Percentiles rank a stretch among this genome's conserved stretches.
These are phyloP conservation scores for Ectemnius cavifrons DNA, from an alignment of 2,888 invertebrate species.

Conservation along the genomic window DNA sequence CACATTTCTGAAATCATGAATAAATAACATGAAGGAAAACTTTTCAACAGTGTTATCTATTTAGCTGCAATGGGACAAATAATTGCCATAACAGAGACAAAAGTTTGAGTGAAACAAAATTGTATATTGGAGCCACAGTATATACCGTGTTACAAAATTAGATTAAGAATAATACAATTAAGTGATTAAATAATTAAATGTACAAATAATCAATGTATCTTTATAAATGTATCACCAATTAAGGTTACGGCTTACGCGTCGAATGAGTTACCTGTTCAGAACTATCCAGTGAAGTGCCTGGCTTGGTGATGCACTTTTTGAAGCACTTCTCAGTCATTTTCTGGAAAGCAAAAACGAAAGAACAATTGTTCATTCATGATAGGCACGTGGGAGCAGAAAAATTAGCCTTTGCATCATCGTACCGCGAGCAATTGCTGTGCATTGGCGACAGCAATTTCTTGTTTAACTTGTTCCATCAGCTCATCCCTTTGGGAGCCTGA, in stretches of 20 bases:
- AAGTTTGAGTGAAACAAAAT: no score
- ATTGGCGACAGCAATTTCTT: constrained; percentile 95
- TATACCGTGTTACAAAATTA: no score
- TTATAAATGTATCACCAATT: no score
- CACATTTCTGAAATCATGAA: constrained; percentile 88
- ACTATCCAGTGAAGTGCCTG: constrained; percentile 92
- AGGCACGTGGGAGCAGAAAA: constrained; percentile 25
- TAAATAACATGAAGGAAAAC: constrained; percentile 32
- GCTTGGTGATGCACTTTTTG: constrained; percentile 94
- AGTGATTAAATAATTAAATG: no score
- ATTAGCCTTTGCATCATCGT: constrained; percentile 67
- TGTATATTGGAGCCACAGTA: no score
- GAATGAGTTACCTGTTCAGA: constrained; percentile 85
- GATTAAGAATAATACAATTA: no score
- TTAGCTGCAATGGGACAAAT: no score
- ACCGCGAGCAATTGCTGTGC: constrained; percentile 94
- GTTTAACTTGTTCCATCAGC: constrained; percentile 96
- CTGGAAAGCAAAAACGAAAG: constrained; percentile 78
- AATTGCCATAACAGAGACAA: no score
- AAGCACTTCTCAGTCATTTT: constrained; percentile 99
- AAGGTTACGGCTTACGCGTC: background rate
- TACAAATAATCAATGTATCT: no score
- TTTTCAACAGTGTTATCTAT: background rate
- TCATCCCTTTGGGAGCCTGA: constrained; percentile 88
- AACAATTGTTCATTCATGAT: constrained; percentile 42